Base-by-base conservation (phyloP, 2,113 vertebrate species). In the Microtus montanus region DNA sequence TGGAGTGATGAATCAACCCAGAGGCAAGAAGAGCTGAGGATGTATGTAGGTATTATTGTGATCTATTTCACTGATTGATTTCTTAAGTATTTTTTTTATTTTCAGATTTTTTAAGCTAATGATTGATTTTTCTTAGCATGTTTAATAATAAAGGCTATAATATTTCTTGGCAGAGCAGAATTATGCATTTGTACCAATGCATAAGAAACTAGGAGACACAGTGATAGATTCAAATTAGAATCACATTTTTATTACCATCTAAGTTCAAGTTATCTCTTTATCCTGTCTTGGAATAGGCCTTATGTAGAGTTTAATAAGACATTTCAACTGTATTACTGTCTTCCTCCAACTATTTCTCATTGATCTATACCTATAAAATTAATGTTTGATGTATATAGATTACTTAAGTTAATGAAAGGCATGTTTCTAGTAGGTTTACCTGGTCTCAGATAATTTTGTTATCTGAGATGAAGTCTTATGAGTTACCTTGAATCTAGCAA, bases 231-330 rank as follows among this genome's bases (percentile, higher is more conserved):
- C 11, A 92, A 82, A 85, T 47, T 68, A 22, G 7, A 87, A 66
- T 83, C 7, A 82, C 3, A 68, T 66, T 54, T 93, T 75, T 92
- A 2, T 80, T 77, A 6, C 8, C 8, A 41, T 44, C 20, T 77
- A 77, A 90, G 15, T 90, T 74, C 75, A 58, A 74, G 71, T 89
- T 90, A 28, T 92, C 74, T 84, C 33, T 54, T 26, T 84, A 44
- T 52, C 33, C 17, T 89, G 14, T 38, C 24, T 88, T 92, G 28
- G 19, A 91, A 64, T 14, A 64, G 8, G 1, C 3, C 74, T 85
- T 86, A 78, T 88, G 68, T n/a, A 85, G 80, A 20, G 17, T 74
- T 66, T 88, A 89, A 35, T 26, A 66, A 38, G 30, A 91, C 20
- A 41, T 63, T 47, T 86, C 85, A 87, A 78, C 14, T 15, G 33